Evolutionary conservation across 2,113 vertebrate genomes (phyloP).

Genomic region (Nipponia nippon): DNA sequence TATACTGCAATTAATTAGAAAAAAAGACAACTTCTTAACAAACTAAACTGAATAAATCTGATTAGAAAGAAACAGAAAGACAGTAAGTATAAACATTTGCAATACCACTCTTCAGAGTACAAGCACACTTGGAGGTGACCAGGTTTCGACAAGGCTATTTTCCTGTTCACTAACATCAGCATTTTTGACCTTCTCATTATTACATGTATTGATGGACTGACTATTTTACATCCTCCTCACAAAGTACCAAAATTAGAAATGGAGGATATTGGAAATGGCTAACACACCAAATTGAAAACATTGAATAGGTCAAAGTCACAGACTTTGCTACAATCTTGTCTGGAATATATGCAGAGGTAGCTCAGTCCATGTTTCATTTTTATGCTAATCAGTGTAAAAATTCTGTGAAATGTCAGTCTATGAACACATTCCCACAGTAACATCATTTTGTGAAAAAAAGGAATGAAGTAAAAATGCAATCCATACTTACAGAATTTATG

Average conservation of each 20-base stretch:
- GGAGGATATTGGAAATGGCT: conserved; percentile 6
- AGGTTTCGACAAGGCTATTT: not conserved
- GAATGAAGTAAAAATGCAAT: not conserved
- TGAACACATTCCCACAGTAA: not conserved
- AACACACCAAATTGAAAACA: conserved; percentile 37
- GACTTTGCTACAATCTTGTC: conserved; percentile 13
- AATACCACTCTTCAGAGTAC: not conserved
- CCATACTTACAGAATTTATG: not conserved
- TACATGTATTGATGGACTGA: not conserved
- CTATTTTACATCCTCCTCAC: conserved; percentile 15
- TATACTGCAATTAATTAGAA: not conserved
- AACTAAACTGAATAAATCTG: not conserved
- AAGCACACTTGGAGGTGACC: not conserved
- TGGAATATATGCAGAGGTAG: not conserved
- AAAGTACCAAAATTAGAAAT: conserved; percentile 29
- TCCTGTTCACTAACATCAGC: not conserved
- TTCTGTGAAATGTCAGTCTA: not conserved
- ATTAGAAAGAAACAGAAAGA: not conserved
- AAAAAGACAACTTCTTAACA: not conserved
- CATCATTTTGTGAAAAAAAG: not conserved
- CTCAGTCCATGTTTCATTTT: conserved; percentile 29
- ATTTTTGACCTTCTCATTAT: conserved; percentile 14
- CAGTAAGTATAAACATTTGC: not conserved
- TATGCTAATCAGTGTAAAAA: conserved; percentile 39
- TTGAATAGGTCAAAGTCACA: conserved; percentile 42